Conservation (phyloP, 2,113 vertebrate genomes). For the Cichladusa arquata region DNA sequence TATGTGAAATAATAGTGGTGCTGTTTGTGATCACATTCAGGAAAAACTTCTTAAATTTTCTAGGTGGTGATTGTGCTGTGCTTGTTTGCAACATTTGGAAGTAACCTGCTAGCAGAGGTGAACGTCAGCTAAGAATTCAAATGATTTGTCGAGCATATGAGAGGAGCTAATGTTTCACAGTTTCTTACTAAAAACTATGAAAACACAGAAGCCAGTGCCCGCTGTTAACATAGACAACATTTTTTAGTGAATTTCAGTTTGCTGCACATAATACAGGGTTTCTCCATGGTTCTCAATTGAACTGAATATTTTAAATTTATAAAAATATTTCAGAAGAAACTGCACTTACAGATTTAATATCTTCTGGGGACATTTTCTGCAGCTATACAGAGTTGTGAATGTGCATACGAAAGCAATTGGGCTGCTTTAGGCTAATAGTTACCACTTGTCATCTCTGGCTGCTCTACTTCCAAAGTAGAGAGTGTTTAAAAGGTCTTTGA, state of each 20-base stretch:
- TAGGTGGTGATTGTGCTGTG: not conserved
- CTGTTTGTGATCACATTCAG: not conserved
- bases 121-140: not conserved
- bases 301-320: not conserved
- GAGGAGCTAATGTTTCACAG: not conserved
- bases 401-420: rapidly evolving
- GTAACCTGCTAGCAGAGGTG: not conserved
- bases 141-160: not conserved
- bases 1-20: not conserved
- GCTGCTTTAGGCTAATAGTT: not conserved
- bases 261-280: not conserved
- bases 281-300: not conserved
- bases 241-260: not conserved
- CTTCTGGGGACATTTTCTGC: not conserved
- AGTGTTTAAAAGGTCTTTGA: not conserved
- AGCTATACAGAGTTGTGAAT: not conserved
- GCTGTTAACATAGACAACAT: not conserved
- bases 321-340: not conserved
- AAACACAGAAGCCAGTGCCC: not conserved
- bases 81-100: not conserved
- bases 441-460: not conserved
- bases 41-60: not conserved
- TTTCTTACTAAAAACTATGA: not conserved
- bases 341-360: not conserved
- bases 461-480: not conserved